phyloP scores from a whole-genome alignment of 2,797 vertebrate genomes.

The Sebastes hubbsi region DNA sequence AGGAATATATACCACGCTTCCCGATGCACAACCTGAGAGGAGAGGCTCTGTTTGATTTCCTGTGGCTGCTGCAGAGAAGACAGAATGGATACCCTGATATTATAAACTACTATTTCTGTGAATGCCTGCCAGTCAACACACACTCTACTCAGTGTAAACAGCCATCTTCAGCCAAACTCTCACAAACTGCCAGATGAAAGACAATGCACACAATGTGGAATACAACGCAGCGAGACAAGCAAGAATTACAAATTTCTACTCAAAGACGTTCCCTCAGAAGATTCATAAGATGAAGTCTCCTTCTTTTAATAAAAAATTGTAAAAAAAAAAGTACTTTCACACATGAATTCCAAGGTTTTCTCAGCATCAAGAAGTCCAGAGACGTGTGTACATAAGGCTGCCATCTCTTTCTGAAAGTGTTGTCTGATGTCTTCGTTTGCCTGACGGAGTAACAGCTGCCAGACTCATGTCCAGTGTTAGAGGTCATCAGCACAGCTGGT shows the following conservation, averaged over 20 bases:
- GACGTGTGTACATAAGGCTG: not conserved
- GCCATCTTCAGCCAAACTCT: not conserved
- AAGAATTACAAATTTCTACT: not conserved
- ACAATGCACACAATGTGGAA: not conserved
- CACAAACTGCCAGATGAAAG: constrained; percentile 21
- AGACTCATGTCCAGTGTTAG: constrained; percentile 9
- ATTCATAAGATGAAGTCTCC: not conserved
- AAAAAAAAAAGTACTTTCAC: not conserved
- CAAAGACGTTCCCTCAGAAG: not conserved
- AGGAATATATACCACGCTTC: constrained; percentile 7
- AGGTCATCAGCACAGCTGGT: not conserved
- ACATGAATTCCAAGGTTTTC: not conserved
- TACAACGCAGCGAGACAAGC: not conserved
- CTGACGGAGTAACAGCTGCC: constrained; percentile 2
- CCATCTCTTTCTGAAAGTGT: constrained; percentile 3
- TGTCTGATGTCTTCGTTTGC: constrained; percentile 24
- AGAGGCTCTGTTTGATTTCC: constrained; percentile 42
- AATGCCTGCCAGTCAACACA: constrained; percentile 26
- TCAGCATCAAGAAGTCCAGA: not conserved
- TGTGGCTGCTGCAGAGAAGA: constrained; percentile 34
- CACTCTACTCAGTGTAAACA: constrained; percentile 33
- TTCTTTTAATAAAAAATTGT: not conserved
- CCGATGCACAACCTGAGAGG: constrained; percentile 7
- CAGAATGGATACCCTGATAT: constrained; percentile 27
- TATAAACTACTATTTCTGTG: constrained; percentile 43